Base-by-base conservation (phyloP, 2,797 vertebrate species). In the Enteromius unitaeniatus region DNA sequence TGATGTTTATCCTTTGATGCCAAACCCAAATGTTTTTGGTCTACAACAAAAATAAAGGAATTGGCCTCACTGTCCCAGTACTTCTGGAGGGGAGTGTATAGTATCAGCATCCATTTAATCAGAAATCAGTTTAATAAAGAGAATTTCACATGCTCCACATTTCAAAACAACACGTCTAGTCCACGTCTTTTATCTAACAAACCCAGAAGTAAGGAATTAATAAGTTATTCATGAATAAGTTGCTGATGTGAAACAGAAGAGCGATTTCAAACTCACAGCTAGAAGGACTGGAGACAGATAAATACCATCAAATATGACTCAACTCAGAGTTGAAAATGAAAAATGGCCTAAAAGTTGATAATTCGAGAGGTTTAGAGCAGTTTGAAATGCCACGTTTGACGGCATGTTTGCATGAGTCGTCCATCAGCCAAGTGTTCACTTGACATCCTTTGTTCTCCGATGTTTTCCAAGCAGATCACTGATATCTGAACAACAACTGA, bases 221-320 rank as follows among this genome's bases (percentile, higher is more conserved):
- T 72, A 37, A 62, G 1, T 81, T 60, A 85, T 82, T 81, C 65
- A 81, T 69, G 64, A 76, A 58, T 37, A 60, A 60, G 51, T 4
- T 23, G 26, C 15, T 53, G 73, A 77, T 47, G 84, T n/a, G 26
- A 67, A 58, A 69, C 23, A 62, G 17, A 70, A 26, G 55, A 47
- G 40, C 60, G 47, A 75, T 40, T 28, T 73, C 47, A 37, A 13
- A 34, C 37, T 47, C 40, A 21, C 42, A 49, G 53, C 49, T n/a
- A 58, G 40, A 42, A 45, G 40, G 37, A 51, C 55, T 45, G 26
- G 45, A 64, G 19, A 11, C 2, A 19, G 26, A 49, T 37, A 19
- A 67, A 79, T 45, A 28, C 19, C 42, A 34, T 2, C 3, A n/a
- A 10, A 42, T 23, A 42, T 15, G 53, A 21, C 37, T 47, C 47